These are phyloP conservation scores for Tragelaphus strepsiceros DNA, from an alignment of 2,113 vertebrate genomes.

Conservation along the genomic window DNA sequence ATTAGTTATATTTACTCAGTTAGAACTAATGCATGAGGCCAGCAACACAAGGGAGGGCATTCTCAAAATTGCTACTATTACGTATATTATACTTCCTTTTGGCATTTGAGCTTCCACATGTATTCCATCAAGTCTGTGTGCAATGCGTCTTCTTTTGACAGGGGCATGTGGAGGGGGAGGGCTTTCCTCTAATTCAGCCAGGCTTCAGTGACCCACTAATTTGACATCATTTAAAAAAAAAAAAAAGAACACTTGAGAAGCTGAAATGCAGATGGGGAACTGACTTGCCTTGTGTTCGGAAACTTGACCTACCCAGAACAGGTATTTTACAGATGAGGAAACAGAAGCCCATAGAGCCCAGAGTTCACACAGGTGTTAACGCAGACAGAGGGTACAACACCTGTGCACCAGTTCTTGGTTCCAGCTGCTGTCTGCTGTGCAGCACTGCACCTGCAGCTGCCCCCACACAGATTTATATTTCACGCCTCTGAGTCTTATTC, in stretches of 20 bases:
- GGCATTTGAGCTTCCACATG: slow-evolving; percentile 46
- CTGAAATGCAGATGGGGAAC: slow-evolving; percentile 35
- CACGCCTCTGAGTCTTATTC: not conserved
- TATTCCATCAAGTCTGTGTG: slow-evolving; percentile 23
- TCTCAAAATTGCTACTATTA: slow-evolving; percentile 8
- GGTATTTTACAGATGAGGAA: slow-evolving; percentile 52
- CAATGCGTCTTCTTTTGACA: slow-evolving; percentile 27
- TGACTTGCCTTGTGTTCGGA: slow-evolving; percentile 38
- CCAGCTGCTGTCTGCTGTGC: not conserved
- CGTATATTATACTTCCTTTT: slow-evolving; percentile 7
- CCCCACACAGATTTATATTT: not conserved
- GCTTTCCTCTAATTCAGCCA: slow-evolving; percentile 30
- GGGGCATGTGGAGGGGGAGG: not conserved
- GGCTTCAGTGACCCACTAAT: slow-evolving; percentile 53
- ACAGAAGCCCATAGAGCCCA: not conserved
- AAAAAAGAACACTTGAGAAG: slow-evolving; percentile 14
- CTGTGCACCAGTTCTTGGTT: not conserved
- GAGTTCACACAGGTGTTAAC: slow-evolving; percentile 39
- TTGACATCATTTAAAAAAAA: slow-evolving; percentile 28
- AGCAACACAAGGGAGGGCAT: not conserved
- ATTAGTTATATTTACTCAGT: slow-evolving; percentile 28
- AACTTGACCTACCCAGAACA: slow-evolving; percentile 31
- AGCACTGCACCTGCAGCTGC: not conserved
- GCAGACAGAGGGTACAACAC: not conserved
- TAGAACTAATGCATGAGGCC: slow-evolving; percentile 26